Evolutionary conservation across 2,113 vertebrate species (phyloP), one percentile per base, ranked within the genome.

Genomic region (Electrona antarctica): DNA sequence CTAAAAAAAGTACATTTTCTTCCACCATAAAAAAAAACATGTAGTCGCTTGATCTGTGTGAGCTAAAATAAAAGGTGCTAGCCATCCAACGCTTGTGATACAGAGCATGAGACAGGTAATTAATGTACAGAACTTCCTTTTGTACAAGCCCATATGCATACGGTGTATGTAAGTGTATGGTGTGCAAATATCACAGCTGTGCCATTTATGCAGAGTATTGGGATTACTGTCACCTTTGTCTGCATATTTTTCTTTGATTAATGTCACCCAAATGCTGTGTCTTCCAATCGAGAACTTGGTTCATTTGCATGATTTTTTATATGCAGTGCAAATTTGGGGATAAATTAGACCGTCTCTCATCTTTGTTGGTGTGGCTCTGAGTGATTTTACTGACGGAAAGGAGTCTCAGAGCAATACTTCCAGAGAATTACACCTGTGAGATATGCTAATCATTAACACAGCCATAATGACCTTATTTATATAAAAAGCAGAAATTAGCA

Each of bases 251-350:
- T 83, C 89, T 93, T 92, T 93, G 92, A 93, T 93, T 94, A 93
- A 93, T 93, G 92, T 93, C 90, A 92, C 88, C 92, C 92, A 92
- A 94, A 93, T 88, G 92, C 90, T 89, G 90, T 93, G 92, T 93
- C 89, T 93, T 91, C 90, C 89, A 90, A 92, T 92, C 84, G 90
- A 92, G 92, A 84, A 88, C 81, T 81, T 57, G 56, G 89, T 91
- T 93, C 91, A 94, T 94, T 94, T 93, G 93, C 93, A 94, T 94
- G 93, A 94, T 94, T 94, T 93, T 92, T 93, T 93, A 89, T 92
- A 91, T 90, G 89, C 90, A 85, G 88, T 90, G 87, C 88, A 92
- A 92, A 91, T 91, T 91, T 93, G 81, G 83, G 86, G 90, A 90
- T 90, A 91, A 90, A 92, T 93, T 92, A 91, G 89, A 83, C 86